phyloP scores from a whole-genome alignment of 1,140 invertebrate species.

The Cyphomyrmex costatus region DNA sequence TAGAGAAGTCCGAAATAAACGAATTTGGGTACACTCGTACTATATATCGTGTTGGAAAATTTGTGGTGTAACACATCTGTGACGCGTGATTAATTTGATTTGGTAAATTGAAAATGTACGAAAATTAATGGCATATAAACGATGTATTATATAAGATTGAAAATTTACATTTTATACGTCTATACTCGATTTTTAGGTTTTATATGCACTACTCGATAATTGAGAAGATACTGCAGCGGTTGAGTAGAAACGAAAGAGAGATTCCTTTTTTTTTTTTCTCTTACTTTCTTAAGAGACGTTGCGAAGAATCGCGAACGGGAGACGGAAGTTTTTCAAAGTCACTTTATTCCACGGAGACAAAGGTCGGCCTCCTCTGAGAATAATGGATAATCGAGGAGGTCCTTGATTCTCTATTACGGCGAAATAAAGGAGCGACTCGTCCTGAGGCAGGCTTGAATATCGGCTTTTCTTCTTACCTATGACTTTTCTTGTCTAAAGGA shows the following conservation, averaged over 20 bases:
- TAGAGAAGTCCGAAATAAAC: neutral
- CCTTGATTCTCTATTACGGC: constrained; percentile 76
- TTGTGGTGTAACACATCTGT: neutral
- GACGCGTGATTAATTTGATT: constrained; percentile 17
- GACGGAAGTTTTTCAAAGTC: constrained; percentile 79
- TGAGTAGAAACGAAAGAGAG: constrained; percentile 31
- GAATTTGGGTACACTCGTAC: constrained; percentile 1
- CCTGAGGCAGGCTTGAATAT: constrained; percentile 71
- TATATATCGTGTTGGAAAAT: neutral
- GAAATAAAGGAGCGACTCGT: constrained; percentile 76
- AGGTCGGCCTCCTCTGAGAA: constrained; percentile 80
- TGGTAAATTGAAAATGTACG: constrained; percentile 21
- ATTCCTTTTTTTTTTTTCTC: constrained; percentile 6
- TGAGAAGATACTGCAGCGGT: constrained; percentile 33
- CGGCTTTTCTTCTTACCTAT: constrained; percentile 67
- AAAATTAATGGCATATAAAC: neutral
- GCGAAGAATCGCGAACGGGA: constrained; percentile 69
- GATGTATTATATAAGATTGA: neutral
- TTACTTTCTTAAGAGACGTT: constrained; percentile 28
- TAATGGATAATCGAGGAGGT: constrained; percentile 80
- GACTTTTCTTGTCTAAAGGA: constrained; percentile 35
- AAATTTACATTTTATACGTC: constrained; percentile 33
- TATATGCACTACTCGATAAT: constrained; percentile 31
- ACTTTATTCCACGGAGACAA: constrained; percentile 74
- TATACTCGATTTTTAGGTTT: too few species aligned